Base-by-base conservation (phyloP, 2,113 vertebrate genomes). In the Cyanocitta stelleri region DNA sequence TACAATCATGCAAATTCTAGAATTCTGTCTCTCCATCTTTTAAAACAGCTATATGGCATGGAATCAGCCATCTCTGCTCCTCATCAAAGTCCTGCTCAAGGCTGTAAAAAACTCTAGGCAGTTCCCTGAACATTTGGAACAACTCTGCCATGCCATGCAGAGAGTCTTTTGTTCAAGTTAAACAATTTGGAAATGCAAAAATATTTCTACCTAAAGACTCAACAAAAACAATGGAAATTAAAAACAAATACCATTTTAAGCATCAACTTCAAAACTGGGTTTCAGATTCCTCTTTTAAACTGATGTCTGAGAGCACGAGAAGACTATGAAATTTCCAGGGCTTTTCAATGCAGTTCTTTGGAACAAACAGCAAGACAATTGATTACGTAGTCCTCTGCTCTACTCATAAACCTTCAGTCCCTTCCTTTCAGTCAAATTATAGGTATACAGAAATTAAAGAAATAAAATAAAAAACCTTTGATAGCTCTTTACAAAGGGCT, bases 161-260 rank as follows among this genome's bases (percentile, higher is more conserved):
- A 52, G 15, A 78, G 69, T 37, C 56, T 83, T 23, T 44, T 46
- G 30, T 49, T 96, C 71, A 74, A 35, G 39, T 95, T 69, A 94
- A 96, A 95, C 35, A 88, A 92, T 13, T 39, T 32, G 66, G 78
- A 73, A 51, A n/a, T 63, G 56, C 37, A 76, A 77, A 86, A 96
- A 95, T 77, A 56, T 33, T 2, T 35, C 43, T 79, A 67, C 12
- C 51, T 72, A 32, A 83, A 85, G 30, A 64, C 24, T 32, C 75
- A 82, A 62, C 3, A 74, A 88, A 94, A 95, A 1, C 58, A 92
- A 63, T 52, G 37, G 46, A 97, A 97, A 97, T 79, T 23, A 85
- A 94, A 87, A 85, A 2, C 46, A 93, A 85, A 89, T 41, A 75
- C 0, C 1, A 32, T 91, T 84, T 78, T 67, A 91, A 66, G 43